These are phyloP conservation scores for Eulithis testata DNA, from an alignment of 2,888 invertebrate genomes.

Conservation along the genomic window DNA sequence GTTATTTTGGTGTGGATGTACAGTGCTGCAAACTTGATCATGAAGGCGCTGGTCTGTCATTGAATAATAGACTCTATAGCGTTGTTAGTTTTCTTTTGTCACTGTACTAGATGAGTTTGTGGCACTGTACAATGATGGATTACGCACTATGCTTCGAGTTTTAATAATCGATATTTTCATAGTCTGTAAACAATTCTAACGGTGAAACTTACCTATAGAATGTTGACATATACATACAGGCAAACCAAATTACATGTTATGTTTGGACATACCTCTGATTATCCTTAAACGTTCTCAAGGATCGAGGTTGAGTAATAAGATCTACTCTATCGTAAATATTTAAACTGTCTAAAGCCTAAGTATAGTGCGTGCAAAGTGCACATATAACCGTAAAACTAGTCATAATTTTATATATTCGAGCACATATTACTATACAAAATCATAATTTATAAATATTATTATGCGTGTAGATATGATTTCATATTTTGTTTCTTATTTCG, in stretches of 20 bases:
- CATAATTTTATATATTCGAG: constrained; percentile 59
- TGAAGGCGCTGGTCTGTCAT: too few species aligned
- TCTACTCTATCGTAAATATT: too few species aligned
- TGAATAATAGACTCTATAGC: background rate
- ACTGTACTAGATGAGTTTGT: background rate
- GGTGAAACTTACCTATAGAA: too few species aligned
- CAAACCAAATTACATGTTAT: background rate
- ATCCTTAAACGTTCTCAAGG: background rate
- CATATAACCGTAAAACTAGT: constrained; percentile 72
- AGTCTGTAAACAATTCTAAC: too few species aligned
- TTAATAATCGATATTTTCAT: background rate
- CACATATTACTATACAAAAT: constrained; percentile 41
- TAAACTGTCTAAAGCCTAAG: constrained; percentile 32
- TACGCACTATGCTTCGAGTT: constrained; percentile 31
- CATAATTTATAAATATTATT: constrained; percentile 22
- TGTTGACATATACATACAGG: too few species aligned
- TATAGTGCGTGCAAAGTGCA: constrained; percentile 55
- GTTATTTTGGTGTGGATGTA: constrained; percentile 24
- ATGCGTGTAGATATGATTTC: constrained; percentile 23
- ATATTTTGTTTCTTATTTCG: constrained; percentile 12
- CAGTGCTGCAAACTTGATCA: background rate
- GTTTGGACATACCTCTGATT: background rate
- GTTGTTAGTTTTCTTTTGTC: background rate
- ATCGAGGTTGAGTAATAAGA: too few species aligned
- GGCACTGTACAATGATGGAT: constrained; percentile 4